phyloP scores from a whole-genome alignment of 2,888 invertebrate species.

The Heliothis peltigera region DNA sequence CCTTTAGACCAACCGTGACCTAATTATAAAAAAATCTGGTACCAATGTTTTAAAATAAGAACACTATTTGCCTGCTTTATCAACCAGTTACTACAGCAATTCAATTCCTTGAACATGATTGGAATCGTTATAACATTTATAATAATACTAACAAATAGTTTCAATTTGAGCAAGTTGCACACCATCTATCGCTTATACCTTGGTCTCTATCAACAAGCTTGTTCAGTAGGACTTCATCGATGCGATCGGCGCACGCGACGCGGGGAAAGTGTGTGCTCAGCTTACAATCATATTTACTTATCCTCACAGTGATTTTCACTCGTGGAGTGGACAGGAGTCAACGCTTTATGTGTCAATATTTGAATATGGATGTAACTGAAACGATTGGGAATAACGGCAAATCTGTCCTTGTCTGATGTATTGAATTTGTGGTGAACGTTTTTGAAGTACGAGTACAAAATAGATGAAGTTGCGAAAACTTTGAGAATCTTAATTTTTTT shows the following conservation, averaged over 20 bases:
- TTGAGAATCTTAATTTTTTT: too few relatives aligned
- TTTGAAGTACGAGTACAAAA: background rate
- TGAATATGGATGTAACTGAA: constrained; percentile 24
- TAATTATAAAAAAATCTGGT: too few relatives aligned
- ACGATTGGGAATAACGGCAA: constrained; percentile 1
- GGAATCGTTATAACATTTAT: too few relatives aligned
- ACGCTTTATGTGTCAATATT: constrained; percentile 37
- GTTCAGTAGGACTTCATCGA: constrained; percentile 62
- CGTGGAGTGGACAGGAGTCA: constrained; percentile 31
- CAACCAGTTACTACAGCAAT: too few relatives aligned
- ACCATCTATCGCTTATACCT: constrained; percentile 36
- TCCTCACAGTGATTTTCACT: constrained; percentile 61
- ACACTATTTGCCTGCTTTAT: too few relatives aligned
- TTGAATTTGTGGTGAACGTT: too few relatives aligned
- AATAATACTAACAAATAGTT: too few relatives aligned
- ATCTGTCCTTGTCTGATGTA: background rate
- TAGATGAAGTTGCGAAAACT: background rate
- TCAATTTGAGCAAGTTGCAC: background rate
- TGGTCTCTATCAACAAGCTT: constrained; percentile 33
- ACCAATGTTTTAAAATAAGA: too few relatives aligned
- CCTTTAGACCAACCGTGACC: too few relatives aligned
- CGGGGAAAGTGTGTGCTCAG: constrained; percentile 68
- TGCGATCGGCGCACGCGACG: constrained; percentile 72
- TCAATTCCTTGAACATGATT: too few relatives aligned
- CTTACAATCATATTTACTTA: constrained; percentile 66